These are phyloP conservation scores for Sminthurinus aureus DNA, from an alignment of 2,888 invertebrate species.

Conservation along the genomic window DNA sequence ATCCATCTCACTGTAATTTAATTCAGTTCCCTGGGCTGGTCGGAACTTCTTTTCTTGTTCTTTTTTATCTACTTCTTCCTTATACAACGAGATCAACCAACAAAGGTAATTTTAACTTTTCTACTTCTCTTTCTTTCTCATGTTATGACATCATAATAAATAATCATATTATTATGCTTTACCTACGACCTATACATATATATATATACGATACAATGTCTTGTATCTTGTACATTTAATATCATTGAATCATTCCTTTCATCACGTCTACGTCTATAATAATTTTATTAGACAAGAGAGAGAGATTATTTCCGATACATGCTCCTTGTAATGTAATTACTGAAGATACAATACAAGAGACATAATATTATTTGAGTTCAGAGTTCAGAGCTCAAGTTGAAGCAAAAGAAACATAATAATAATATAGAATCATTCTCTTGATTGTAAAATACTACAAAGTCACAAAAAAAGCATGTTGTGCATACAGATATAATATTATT, in stretches of 20 bases:
- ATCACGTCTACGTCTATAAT: too few species aligned
- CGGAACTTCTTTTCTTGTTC: not conserved
- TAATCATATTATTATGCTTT: not conserved
- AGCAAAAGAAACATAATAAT: too few species aligned
- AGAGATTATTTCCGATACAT: too few species aligned
- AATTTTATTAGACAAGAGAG: too few species aligned
- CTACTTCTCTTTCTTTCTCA: not conserved
- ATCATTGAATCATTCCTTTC: not conserved
- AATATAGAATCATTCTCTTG: too few species aligned
- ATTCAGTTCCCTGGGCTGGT: conserved; percentile 1
- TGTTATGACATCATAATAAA: not conserved
- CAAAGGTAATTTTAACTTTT: conserved; percentile 4
- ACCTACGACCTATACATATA: not conserved
- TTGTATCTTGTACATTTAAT: not conserved
- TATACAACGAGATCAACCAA: conserved; percentile 11
- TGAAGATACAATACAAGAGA: too few species aligned
- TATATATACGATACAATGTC: not conserved
- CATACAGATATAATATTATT: too few species aligned
- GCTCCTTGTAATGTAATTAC: too few species aligned
- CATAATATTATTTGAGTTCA: too few species aligned
- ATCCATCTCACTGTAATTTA: conserved; percentile 3
- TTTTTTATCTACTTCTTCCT: not conserved
- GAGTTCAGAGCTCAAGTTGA: too few species aligned
- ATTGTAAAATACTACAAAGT: too few species aligned
- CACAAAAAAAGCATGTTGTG: too few species aligned